A percentile compares a stretch with the other conserved stretches of the same genome.
These are phyloP conservation scores for Glaucopsyche alexis DNA, from an alignment of 2,888 invertebrate species.

Conservation along the genomic window DNA sequence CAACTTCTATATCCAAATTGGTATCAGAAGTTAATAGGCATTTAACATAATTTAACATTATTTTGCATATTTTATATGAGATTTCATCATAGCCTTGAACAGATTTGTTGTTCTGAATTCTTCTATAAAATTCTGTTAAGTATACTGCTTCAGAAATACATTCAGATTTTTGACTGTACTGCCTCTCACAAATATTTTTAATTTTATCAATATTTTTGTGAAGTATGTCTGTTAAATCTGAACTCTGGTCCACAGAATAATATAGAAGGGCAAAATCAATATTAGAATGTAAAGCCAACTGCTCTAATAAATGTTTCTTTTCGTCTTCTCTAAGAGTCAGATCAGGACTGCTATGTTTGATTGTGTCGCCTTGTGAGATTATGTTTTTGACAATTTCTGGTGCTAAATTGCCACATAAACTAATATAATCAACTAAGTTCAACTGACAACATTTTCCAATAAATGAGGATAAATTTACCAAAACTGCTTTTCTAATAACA, in stretches of 20 bases:
- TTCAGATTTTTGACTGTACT: slow-evolving; percentile 57
- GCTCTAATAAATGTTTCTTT: slow-evolving; percentile 44
- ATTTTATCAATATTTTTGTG: slow-evolving; percentile 49
- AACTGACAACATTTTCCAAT: slow-evolving; percentile 52
- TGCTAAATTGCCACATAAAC: slow-evolving; percentile 48
- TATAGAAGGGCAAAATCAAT: slow-evolving; percentile 55
- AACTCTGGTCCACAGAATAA: slow-evolving; percentile 47
- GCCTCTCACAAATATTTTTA: slow-evolving; percentile 50
- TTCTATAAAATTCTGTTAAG: slow-evolving; percentile 48
- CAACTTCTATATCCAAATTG: slow-evolving; percentile 48
- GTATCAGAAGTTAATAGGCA: slow-evolving; percentile 51
- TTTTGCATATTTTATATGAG: slow-evolving; percentile 47
- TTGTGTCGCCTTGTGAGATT: slow-evolving; percentile 44
- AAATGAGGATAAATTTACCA: slow-evolving; percentile 54
- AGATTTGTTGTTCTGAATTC: slow-evolving; percentile 41
- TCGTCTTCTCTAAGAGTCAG: slow-evolving; percentile 44
- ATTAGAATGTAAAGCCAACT: slow-evolving; percentile 46
- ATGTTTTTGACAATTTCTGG: slow-evolving; percentile 40
- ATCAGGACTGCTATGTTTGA: slow-evolving; percentile 41
- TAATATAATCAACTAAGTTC: slow-evolving; percentile 51
- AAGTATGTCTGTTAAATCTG: slow-evolving; percentile 46
- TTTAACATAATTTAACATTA: slow-evolving; percentile 51
- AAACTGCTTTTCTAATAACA: slow-evolving; percentile 58
- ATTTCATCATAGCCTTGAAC: slow-evolving; percentile 41
- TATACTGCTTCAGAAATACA: slow-evolving; percentile 54